Evolutionary conservation across 2,888 invertebrate species (phyloP), one percentile per base, ranked within the genome.

Genomic region (Volucella bombylans): DNA sequence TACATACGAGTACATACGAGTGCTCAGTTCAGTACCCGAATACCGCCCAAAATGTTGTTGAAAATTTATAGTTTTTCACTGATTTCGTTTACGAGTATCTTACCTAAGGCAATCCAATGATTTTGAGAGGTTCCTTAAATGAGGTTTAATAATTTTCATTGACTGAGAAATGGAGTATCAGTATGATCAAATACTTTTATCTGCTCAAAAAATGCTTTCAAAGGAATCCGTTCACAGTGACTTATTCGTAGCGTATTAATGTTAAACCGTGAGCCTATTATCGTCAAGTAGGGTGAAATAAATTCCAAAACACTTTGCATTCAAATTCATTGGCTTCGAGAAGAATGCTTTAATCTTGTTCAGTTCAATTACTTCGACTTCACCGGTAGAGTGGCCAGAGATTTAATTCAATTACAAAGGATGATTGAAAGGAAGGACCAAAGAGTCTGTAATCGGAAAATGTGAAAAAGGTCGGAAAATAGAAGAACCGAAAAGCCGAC

Each of bases 341-440:
- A 47, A 38, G 62, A 82, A 64, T 73, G 64, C 47, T 64, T 47
- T 52, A 73, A 78, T 79, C 73, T 68, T 62, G 57, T 79, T 73
- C 64, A 78, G 41, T 68, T 78, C 62, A 73, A 73, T 73, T 82
- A 82, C 67, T 72, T 78, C 50, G 59, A 67, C 54, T 73, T 15
- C 47, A 62, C 68, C 47, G 39, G 62, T 50, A 64, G 23, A 64
- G 39, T 78, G 57, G 72, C 57, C 78, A 73, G 72, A 15, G 68
- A 82, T 72, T 82, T 73, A 78, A 82, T 82, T 82, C 82, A 82
- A 82, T 82, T 79, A 78, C 72, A 78, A 67, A 68, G 62, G 61
- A 49, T 50, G 59, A 71, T 8, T 38, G 11, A 71, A 72, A 68
- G 11, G 61, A 72, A 68, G 67, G 69, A 52, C 49, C 62, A 62